phyloP scores from a whole-genome alignment of 2,113 vertebrate species.

The Pituophis catenifer region DNA sequence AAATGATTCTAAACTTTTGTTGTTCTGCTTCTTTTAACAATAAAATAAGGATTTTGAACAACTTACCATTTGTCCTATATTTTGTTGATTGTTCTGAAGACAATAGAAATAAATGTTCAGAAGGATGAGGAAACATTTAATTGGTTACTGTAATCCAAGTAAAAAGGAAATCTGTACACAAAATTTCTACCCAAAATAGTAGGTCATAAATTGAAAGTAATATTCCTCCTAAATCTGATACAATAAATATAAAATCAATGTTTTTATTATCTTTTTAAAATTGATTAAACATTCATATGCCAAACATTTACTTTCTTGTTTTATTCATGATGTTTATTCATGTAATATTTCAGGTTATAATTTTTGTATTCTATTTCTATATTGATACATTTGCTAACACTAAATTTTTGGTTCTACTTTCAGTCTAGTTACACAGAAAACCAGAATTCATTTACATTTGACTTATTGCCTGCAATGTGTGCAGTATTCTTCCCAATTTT shows the following conservation, averaged over 20 bases:
- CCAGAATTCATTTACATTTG: slow-evolving; percentile 56
- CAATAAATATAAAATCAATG: slow-evolving; percentile 13
- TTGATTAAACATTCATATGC: slow-evolving; percentile 5
- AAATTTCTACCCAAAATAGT: not conserved
- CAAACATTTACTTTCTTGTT: not conserved
- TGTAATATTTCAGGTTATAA: slow-evolving; percentile 19
- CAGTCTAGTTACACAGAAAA: slow-evolving; percentile 47
- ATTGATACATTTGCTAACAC: slow-evolving; percentile 45
- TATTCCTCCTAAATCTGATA: not conserved
- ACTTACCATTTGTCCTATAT: not conserved
- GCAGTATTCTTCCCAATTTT: slow-evolving; percentile 39
- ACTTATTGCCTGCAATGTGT: slow-evolving; percentile 35
- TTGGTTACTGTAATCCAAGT: not conserved
- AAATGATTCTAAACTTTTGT: not conserved
- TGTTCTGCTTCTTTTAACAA: not conserved
- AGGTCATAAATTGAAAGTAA: not conserved
- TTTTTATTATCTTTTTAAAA: slow-evolving; percentile 16
- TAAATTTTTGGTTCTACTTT: slow-evolving; percentile 52
- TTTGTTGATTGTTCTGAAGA: not conserved
- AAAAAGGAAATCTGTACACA: not conserved
- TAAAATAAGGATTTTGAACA: not conserved
- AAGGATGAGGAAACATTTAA: not conserved
- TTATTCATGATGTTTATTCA: slow-evolving; percentile 16
- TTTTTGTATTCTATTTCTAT: slow-evolving; percentile 33
- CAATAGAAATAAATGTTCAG: not conserved